Conservation (phyloP, 2,888 invertebrate species). For the Caenorhabditis macrosperma region DNA sequence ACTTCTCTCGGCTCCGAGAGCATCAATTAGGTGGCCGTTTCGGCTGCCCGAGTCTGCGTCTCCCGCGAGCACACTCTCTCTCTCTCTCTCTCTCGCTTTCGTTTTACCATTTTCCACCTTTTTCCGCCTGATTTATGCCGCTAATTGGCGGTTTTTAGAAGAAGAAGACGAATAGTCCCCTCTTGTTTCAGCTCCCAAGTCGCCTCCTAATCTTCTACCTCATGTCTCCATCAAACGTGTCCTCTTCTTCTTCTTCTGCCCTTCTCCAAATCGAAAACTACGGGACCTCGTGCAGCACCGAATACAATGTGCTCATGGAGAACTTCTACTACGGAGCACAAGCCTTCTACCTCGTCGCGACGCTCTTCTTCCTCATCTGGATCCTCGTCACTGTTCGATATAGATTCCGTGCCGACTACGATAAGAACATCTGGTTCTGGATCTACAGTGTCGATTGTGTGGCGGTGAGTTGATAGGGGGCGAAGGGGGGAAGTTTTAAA, state of each 20-base stretch:
- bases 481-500: not conserved
- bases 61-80: no score
- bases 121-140: no score
- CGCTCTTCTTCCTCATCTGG: slow-evolving; percentile 7
- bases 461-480: slow-evolving; percentile 17
- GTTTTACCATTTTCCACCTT: not conserved
- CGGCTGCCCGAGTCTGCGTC: no score
- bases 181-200: slow-evolving; percentile 40
- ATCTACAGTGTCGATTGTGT: slow-evolving; percentile 16
- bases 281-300: not conserved
- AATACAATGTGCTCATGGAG: not conserved
- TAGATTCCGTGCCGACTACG: not conserved
- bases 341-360: slow-evolving; percentile 13
- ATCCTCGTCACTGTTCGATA: not conserved
- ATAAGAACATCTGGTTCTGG: slow-evolving; percentile 13
- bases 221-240: not conserved
- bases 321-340: slow-evolving; percentile 8
- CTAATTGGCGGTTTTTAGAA: no score
- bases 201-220: slow-evolving; percentile 13
- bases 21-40: no score
- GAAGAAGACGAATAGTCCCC: not conserved
- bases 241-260: no score
- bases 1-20: no score
- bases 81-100: no score
- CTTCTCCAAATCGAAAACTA: slow-evolving; percentile 16